Percentiles rank a stretch among this genome's conserved stretches.
These are phyloP conservation scores for Nematolebias whitei DNA, from an alignment of 2,113 vertebrate genomes.

Conservation along the genomic window DNA sequence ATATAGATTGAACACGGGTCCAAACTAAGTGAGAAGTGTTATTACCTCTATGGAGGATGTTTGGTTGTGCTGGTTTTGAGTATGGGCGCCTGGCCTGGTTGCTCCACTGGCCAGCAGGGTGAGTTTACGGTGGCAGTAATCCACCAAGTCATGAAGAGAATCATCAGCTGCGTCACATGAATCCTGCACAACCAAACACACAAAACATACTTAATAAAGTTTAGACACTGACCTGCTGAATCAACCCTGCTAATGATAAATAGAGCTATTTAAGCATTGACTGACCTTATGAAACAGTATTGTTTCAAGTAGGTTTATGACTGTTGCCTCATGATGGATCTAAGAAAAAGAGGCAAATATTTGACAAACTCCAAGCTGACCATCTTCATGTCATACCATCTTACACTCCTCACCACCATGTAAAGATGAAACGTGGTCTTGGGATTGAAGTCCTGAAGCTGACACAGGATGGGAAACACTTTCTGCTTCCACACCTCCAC, in stretches of 20 bases:
- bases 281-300: slow-evolving; percentile 91
- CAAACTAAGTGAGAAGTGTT: background rate
- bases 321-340: slow-evolving; percentile 92
- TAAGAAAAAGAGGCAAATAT: slow-evolving; percentile 49
- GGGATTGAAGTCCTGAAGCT: slow-evolving; percentile 89
- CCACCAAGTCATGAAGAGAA: slow-evolving; percentile 88
- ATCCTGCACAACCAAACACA: slow-evolving; percentile 79
- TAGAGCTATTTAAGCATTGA: background rate
- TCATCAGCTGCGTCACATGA: slow-evolving; percentile 90
- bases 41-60: slow-evolving; percentile 74
- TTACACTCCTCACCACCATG: slow-evolving; percentile 90
- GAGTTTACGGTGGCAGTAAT: slow-evolving; percentile 95
- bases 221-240: background rate
- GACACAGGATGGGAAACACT: slow-evolving; percentile 89
- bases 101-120: slow-evolving; percentile 80
- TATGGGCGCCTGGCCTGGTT: slow-evolving; percentile 11
- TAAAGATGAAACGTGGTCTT: slow-evolving; percentile 91
- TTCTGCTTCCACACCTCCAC: slow-evolving; percentile 95
- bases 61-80: slow-evolving; percentile 16
- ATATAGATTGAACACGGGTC: background rate
- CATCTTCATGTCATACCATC: background rate
- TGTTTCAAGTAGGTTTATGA: slow-evolving; percentile 94
- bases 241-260: background rate
- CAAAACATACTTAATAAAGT: background rate
- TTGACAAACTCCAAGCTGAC: background rate